Evolutionary conservation across 1,140 invertebrate genomes (phyloP).

Genomic region (Drepana arcuata): DNA sequence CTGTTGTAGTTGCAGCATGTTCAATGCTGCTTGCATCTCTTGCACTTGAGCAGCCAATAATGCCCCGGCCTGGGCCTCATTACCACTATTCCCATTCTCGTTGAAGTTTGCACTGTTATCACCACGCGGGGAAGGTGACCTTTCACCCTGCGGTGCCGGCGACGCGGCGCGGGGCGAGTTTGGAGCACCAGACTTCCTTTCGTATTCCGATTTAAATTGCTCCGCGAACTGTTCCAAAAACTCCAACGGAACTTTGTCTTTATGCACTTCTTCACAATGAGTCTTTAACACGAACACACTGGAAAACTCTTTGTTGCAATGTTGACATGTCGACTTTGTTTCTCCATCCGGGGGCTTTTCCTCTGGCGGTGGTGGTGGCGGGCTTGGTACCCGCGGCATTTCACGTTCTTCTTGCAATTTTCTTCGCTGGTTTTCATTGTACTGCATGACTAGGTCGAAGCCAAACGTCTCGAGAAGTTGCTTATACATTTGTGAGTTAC

Average conservation of each 20-base stretch:
- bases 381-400: constrained; percentile 72
- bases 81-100: constrained; percentile 74
- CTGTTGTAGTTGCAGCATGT: constrained; percentile 91
- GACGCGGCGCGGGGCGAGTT: constrained; percentile 77
- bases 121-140: constrained; percentile 72
- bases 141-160: constrained; percentile 53
- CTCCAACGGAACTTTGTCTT: constrained; percentile 89
- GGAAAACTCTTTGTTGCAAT: constrained; percentile 94
- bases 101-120: constrained; percentile 64
- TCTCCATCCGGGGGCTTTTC: constrained; percentile 75
- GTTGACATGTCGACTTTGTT: constrained; percentile 86
- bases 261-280: constrained; percentile 96
- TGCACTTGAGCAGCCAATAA: constrained; percentile 84
- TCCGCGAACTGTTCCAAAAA: constrained; percentile 93
- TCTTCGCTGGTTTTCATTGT: constrained; percentile 91
- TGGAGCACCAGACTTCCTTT: constrained; percentile 83
- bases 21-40: constrained; percentile 89
- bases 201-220: constrained; percentile 89
- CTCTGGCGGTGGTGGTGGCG: constrained; percentile 73
- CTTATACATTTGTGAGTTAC: constrained; percentile 90
- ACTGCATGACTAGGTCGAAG: constrained; percentile 96
- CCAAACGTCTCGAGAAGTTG: constrained; percentile 94
- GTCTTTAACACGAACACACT: constrained; percentile 96
- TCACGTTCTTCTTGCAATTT: constrained; percentile 70
- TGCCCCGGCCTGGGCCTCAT: constrained; percentile 70